phyloP scores from a whole-genome alignment of 2,113 vertebrate species.

The Axis porcinus region DNA sequence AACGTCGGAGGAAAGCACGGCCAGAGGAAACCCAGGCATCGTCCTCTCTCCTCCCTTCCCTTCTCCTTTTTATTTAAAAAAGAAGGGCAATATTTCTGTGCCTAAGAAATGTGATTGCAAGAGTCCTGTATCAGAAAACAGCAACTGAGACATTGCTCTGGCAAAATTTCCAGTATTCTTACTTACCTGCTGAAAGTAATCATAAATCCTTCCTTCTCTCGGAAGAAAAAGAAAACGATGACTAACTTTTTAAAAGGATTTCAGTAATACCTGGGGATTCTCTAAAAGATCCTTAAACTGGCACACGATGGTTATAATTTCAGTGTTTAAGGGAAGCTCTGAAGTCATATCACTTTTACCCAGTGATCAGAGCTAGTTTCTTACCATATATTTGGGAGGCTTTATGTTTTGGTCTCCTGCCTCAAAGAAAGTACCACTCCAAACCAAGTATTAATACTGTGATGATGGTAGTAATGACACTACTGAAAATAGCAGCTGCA shows the following conservation, averaged over 20 bases:
- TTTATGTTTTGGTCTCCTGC: not conserved
- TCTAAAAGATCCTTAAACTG: not conserved
- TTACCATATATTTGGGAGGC: not conserved
- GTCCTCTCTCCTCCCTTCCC: not conserved
- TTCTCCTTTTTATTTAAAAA: not conserved
- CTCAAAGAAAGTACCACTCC: not conserved
- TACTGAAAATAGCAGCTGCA: not conserved
- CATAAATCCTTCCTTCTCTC: not conserved
- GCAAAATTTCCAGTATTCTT: not conserved
- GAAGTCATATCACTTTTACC: not conserved
- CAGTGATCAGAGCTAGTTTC: not conserved
- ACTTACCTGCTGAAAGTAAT: not conserved
- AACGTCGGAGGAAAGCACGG: not conserved
- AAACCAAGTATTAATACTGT: not conserved
- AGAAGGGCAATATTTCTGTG: not conserved
- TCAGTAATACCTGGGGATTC: not conserved
- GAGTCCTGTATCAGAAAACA: not conserved
- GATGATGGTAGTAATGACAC: too few relatives aligned
- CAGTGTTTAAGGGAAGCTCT: not conserved
- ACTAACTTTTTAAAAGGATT: not conserved
- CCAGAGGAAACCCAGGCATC: not conserved
- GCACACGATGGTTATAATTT: not conserved
- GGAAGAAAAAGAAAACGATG: not conserved
- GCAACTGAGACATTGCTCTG: not conserved
- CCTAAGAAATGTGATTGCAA: not conserved